Conservation (phyloP, 1,140 invertebrate genomes). For the Laupala kohalensis region DNA sequence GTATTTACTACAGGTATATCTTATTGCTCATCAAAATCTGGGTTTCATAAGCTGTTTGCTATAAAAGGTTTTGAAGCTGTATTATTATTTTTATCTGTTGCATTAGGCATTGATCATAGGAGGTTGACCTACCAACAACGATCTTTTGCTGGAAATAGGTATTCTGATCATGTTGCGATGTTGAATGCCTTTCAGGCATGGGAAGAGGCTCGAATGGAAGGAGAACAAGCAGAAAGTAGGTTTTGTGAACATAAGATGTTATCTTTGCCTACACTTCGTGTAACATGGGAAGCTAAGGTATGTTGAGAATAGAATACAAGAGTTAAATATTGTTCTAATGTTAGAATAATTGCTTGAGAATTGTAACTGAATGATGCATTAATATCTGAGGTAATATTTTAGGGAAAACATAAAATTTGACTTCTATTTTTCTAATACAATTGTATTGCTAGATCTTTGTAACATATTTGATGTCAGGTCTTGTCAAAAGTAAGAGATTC, state of each 20-base stretch:
- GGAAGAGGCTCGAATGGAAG: conserved; percentile 60
- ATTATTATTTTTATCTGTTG: too few species aligned
- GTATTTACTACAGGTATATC: conserved; percentile 56
- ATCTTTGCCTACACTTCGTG: conserved; percentile 72
- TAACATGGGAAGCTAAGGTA: conserved; percentile 83
- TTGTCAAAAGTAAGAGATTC: too few species aligned
- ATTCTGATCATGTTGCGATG: conserved; percentile 91
- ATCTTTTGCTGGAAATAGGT: conserved; percentile 68
- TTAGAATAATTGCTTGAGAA: too few species aligned
- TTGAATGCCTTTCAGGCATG: conserved; percentile 83
- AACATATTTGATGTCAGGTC: too few species aligned
- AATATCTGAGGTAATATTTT: too few species aligned
- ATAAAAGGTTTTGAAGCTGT: not conserved
- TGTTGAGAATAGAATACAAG: conserved; percentile 1
- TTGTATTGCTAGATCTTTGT: too few species aligned
- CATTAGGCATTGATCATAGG: conserved; percentile 28
- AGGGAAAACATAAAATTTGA: too few species aligned
- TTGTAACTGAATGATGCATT: too few species aligned
- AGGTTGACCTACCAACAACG: conserved; percentile 63
- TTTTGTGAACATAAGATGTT: conserved; percentile 88
- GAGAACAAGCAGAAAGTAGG: conserved; percentile 62
- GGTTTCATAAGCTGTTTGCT: too few species aligned
- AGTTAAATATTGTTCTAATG: not conserved
- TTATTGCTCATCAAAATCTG: conserved; percentile 20
- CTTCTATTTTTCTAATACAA: too few species aligned